Evolutionary conservation across 2,888 invertebrate genomes (phyloP), one percentile per base, ranked within the genome.

Genomic region (Alcis repandata): DNA sequence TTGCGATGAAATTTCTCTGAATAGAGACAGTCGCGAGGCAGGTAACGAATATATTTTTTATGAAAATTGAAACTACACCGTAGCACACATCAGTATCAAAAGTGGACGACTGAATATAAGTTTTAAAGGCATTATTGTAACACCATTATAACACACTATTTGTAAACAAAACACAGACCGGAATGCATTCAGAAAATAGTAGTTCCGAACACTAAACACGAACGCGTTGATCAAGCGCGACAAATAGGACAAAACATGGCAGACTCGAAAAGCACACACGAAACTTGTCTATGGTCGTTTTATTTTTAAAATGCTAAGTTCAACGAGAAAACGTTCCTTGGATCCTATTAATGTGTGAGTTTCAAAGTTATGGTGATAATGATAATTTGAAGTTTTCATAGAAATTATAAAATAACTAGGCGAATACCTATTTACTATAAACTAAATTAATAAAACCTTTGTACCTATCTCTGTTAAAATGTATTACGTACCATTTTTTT

Each of bases 191-290:
- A 87, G 86, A 89, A 90, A 90, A 85, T 87, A 87, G 84, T 88
- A 89, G 84, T 88, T 88, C 85, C 70, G 77, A 87, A 87, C 87
- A 85, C 82, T 86, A 89, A 87, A 87, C 90, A 87, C 89, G 80
- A 89, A 91, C 86, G 91, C 91, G 90, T 91, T 89, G 88, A 87
- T 88, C 90, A 90, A 92, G 89, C 92, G 91, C 93, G 92, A 94
- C 92, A 93, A 92, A 92, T 92, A 92, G 88, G 90, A 92, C 92
- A 93, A 93, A 94, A 94, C 93, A 94, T 94, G 93, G 93, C 93
- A 92, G 93, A 89, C 91, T 86, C 85, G 86, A 91, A 91, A 90
- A 88, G 88, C 87, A 85, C 86, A 87, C 82, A 86, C n/a, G n/a
- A n/a, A 88, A 87, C 72, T 91, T 88, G 88, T 92, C 91, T 92